A percentile compares a stretch with the other conserved stretches of the same genome.
Evolutionary conservation across 2,797 vertebrate species (phyloP).

Genomic region (Mormyrus proboscirostris): DNA sequence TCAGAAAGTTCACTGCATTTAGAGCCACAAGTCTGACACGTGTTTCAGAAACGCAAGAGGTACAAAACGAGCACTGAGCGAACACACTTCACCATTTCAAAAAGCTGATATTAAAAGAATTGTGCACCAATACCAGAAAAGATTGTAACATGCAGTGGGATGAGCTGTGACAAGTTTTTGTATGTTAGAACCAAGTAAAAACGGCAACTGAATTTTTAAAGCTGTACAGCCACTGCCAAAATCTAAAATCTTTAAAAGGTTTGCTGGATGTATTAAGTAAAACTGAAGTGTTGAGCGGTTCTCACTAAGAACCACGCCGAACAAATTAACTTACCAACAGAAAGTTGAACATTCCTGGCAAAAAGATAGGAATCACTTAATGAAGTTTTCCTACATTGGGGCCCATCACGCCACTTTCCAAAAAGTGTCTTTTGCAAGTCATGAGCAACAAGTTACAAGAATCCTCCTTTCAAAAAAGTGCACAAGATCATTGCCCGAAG

Average conservation of each 20-base stretch:
- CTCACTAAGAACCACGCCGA: background rate
- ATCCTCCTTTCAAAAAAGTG: background rate
- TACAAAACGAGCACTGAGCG: background rate
- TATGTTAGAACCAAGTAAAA: too few relatives aligned
- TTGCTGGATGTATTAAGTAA: background rate
- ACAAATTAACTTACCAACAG: background rate
- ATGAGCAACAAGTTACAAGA: background rate
- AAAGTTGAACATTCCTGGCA: background rate
- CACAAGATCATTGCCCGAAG: background rate
- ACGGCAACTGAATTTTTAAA: background rate
- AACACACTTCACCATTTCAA: background rate
- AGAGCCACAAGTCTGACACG: background rate
- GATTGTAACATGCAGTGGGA: background rate
- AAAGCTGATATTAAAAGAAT: background rate
- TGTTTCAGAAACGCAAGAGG: background rate
- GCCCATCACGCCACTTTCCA: background rate
- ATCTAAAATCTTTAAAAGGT: background rate
- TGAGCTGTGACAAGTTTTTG: background rate
- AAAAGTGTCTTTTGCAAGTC: background rate
- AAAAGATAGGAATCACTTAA: background rate
- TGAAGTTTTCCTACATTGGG: background rate
- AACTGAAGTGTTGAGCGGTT: background rate
- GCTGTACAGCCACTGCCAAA: background rate
- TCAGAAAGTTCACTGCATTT: background rate
- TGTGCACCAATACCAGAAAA: background rate